Conservation (phyloP, 2,113 vertebrate species). For the Sarotherodon lohbergeri region DNA sequence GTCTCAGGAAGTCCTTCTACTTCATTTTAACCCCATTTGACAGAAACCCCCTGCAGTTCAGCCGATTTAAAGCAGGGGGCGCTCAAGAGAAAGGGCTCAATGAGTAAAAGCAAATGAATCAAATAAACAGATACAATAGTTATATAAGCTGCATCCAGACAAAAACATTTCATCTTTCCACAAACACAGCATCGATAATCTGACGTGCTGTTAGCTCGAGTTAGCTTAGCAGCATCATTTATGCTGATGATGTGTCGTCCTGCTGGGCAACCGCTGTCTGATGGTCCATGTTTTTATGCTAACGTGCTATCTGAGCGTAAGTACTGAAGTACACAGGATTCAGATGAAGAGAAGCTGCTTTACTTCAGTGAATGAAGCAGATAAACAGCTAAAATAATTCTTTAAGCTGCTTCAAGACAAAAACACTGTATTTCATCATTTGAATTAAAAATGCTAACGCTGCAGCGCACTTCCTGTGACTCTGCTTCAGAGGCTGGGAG, state of each 20-base stretch:
- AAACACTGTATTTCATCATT: background rate
- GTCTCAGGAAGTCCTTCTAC: background rate
- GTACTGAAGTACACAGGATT: background rate
- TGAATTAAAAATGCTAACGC: background rate
- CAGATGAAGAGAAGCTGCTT: background rate
- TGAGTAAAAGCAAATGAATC: background rate
- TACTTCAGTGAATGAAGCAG: background rate
- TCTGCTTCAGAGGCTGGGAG: background rate
- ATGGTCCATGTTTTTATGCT: background rate
- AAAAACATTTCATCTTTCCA: background rate
- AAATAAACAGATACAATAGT: background rate
- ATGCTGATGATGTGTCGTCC: background rate
- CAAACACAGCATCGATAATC: background rate
- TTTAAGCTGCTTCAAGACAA: accelerated
- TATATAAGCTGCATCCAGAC: background rate
- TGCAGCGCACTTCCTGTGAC: background rate
- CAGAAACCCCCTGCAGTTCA: background rate
- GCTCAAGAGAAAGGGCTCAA: background rate
- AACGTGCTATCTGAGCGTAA: background rate
- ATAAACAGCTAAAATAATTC: background rate
- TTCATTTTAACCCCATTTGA: background rate
- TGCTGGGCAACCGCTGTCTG: background rate
- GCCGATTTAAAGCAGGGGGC: background rate
- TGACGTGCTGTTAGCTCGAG: background rate
- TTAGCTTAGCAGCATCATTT: background rate